Conservation (phyloP, 2,113 vertebrate genomes). For the Grallaria varia region DNA sequence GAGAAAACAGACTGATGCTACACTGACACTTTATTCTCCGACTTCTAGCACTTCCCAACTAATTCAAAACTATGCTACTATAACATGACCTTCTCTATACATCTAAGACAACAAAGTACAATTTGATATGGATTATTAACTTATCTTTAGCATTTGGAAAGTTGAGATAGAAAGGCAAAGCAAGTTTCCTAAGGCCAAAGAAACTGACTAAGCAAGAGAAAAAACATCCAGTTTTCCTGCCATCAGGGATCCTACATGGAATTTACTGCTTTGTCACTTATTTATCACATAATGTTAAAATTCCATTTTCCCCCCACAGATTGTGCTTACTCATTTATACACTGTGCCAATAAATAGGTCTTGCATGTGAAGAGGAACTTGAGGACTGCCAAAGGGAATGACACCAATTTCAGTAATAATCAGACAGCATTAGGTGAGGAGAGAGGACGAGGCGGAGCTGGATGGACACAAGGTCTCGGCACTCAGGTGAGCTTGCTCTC, state of each 20-base stretch:
- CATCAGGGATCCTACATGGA: not conserved
- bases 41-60: not conserved
- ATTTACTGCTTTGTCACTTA: not conserved
- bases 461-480: not conserved
- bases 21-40: not conserved
- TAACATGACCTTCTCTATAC: not conserved
- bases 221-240: not conserved
- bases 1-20: not conserved
- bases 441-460: not conserved
- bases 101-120: not conserved
- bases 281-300: not conserved
- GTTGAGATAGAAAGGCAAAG: not conserved
- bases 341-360: not conserved
- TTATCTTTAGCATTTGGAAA: not conserved
- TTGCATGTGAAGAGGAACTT: not conserved
- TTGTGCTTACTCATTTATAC: not conserved
- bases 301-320: rapidly evolving
- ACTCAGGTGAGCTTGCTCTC: not conserved
- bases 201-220: not conserved
- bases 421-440: not conserved
- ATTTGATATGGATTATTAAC: not conserved
- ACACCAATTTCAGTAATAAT: not conserved
- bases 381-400: not conserved
- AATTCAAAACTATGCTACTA: not conserved
- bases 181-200: not conserved